Percentiles rank a stretch among this genome's conserved stretches.
Conservation (phyloP, 2,113 vertebrate genomes). For the Tachysurus fulvidraco region DNA sequence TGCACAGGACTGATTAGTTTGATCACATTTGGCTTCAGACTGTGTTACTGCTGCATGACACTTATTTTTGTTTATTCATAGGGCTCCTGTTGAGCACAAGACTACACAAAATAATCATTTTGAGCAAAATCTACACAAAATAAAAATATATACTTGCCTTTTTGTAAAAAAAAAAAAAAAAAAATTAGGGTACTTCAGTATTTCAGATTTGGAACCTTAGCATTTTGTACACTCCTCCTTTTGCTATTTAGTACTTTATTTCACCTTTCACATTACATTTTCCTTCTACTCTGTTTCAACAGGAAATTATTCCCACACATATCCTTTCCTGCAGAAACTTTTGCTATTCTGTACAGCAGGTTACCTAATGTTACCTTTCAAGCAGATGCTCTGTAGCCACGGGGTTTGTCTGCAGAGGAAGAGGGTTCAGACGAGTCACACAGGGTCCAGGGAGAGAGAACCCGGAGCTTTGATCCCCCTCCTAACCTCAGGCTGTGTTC, state of each 20-base stretch:
- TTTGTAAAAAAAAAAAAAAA: background rate
- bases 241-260: background rate
- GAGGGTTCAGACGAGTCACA: slow-evolving; percentile 21
- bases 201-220: background rate
- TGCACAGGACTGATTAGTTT: background rate
- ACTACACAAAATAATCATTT: background rate
- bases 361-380: slow-evolving; percentile 43
- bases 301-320: background rate
- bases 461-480: slow-evolving; percentile 56
- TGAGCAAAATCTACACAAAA: background rate
- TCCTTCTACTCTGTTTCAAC: background rate
- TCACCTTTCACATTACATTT: background rate
- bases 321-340: background rate
- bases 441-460: slow-evolving; percentile 38
- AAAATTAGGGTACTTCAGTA: too few species aligned
- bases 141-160: background rate
- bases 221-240: background rate
- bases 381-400: slow-evolving; percentile 45
- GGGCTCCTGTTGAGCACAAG: background rate
- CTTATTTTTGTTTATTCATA: background rate
- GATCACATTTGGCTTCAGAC: background rate
- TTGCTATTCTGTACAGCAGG: slow-evolving; percentile 19
- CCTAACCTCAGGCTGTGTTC: slow-evolving; percentile 53
- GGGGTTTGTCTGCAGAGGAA: slow-evolving; percentile 43
- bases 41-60: background rate